phyloP scores from a whole-genome alignment of 2,797 vertebrate species.

The Stomatorhinus walkeri region DNA sequence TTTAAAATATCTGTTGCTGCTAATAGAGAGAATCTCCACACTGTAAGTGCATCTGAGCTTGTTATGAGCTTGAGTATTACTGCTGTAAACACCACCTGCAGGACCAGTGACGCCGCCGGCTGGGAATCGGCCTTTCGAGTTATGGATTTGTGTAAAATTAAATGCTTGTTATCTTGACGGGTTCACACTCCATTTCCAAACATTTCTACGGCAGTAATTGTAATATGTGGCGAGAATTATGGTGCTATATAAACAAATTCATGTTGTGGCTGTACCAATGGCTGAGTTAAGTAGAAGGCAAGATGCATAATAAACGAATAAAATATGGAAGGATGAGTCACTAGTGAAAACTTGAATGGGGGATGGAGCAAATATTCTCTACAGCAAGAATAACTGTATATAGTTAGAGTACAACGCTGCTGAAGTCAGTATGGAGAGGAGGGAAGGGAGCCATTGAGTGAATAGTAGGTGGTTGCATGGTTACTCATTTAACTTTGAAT shows the following conservation, averaged over 20 bases:
- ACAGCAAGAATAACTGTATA: neutral
- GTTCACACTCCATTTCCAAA: constrained; percentile 4
- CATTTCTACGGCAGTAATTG: neutral
- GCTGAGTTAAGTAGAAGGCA: neutral
- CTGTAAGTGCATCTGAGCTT: neutral
- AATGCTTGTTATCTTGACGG: neutral
- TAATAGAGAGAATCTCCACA: neutral
- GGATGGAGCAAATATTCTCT: neutral
- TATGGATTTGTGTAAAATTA: constrained; percentile 1
- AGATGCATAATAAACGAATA: neutral
- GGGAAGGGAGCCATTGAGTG: neutral
- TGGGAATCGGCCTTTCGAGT: neutral
- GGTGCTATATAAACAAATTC: neutral
- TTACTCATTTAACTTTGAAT: neutral
- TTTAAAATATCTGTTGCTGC: constrained; percentile 57
- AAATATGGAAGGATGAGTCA: constrained; percentile 6
- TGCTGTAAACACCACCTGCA: neutral
- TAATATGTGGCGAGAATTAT: neutral
- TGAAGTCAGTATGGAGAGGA: neutral
- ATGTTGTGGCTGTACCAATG: neutral
- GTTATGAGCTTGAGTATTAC: neutral
- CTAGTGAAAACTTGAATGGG: neutral
- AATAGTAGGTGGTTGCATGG: neutral
- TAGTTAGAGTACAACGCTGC: neutral
- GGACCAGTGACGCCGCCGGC: neutral